Conservation (phyloP, 2,797 vertebrate species). For the Monodelphis domestica region DNA sequence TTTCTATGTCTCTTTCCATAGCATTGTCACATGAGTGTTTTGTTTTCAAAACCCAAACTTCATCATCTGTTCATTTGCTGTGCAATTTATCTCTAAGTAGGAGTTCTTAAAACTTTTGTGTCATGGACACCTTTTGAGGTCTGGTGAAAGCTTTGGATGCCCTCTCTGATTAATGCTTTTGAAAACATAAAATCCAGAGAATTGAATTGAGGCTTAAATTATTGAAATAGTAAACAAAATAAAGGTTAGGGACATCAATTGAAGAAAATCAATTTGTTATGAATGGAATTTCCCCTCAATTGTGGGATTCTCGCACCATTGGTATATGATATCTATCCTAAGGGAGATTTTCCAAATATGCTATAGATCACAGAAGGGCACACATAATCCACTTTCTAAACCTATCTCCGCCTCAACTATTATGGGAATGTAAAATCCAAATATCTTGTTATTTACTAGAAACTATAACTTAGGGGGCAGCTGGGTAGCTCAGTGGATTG, state of each 20-base stretch:
- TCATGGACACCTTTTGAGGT: background rate
- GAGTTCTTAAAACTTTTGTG: background rate
- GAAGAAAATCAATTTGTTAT: no score
- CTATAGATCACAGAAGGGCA: background rate
- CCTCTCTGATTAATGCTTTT: background rate
- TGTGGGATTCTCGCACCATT: background rate
- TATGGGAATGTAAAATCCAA: background rate
- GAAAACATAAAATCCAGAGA: background rate
- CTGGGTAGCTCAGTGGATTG: no score
- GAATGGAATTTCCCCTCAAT: background rate
- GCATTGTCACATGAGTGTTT: background rate
- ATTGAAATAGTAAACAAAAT: background rate
- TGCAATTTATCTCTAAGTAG: background rate
- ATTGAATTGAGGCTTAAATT: background rate
- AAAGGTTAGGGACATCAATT: background rate
- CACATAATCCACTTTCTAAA: background rate
- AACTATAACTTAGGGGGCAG: no score
- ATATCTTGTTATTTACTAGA: background rate
- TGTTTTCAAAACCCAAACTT: background rate
- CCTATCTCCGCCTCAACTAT: background rate
- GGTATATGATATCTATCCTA: background rate
- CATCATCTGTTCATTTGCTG: background rate
- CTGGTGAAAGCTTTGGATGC: background rate
- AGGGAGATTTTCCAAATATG: background rate
- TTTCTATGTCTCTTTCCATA: background rate